phyloP scores from a whole-genome alignment of 2,797 vertebrate species.

The Eulemur coronatus region DNA sequence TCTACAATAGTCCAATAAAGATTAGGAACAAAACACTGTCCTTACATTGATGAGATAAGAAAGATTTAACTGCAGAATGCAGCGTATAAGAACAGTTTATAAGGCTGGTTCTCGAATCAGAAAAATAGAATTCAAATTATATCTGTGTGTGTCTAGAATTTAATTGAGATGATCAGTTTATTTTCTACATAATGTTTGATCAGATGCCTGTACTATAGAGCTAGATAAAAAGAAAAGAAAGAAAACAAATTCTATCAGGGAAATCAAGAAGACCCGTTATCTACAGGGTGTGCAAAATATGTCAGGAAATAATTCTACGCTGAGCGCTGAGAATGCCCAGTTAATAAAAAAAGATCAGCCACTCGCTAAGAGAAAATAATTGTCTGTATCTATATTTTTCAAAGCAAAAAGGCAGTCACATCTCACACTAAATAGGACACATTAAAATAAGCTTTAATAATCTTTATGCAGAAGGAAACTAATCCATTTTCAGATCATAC shows the following conservation, averaged over 20 bases:
- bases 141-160: slow-evolving; percentile 51
- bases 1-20: slow-evolving; percentile 69
- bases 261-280: slow-evolving; percentile 67
- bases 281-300: slow-evolving; percentile 56
- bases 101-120: slow-evolving; percentile 48
- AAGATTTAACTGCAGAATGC: slow-evolving; percentile 56
- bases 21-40: slow-evolving; percentile 62
- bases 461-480: slow-evolving; percentile 81
- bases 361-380: slow-evolving; percentile 71
- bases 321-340: slow-evolving; percentile 34
- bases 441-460: slow-evolving; percentile 82
- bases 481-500: slow-evolving; percentile 84
- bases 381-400: slow-evolving; percentile 71
- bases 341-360: slow-evolving; percentile 74
- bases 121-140: slow-evolving; percentile 65
- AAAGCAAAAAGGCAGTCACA: slow-evolving; percentile 75
- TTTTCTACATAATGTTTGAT: slow-evolving; percentile 60
- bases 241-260: slow-evolving; percentile 60
- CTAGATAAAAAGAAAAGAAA: slow-evolving; percentile 63
- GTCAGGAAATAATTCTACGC: slow-evolving; percentile 67
- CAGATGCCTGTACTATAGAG: slow-evolving; percentile 41
- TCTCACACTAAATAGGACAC: slow-evolving; percentile 77
- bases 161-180: slow-evolving; percentile 71
- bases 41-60: slow-evolving; percentile 75
- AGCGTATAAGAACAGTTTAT: slow-evolving; percentile 48